Percentiles rank a stretch among this genome's conserved stretches.
Conservation (phyloP, 2,888 invertebrate genomes). For the Lithodes maja region DNA sequence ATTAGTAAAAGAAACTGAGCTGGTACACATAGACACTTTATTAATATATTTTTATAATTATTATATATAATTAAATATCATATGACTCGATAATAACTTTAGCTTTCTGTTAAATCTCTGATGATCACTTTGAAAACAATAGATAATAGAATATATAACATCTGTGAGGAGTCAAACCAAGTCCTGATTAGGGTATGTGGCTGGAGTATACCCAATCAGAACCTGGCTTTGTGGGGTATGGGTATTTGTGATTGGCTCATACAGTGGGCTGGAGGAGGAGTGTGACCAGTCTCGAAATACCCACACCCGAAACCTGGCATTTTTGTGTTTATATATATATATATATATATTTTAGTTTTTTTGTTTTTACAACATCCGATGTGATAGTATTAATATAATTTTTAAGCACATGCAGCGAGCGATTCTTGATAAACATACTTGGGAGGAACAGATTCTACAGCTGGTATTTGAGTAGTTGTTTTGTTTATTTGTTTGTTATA, state of each 20-base stretch:
- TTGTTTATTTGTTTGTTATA: not conserved
- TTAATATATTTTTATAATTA: slow-evolving; percentile 36
- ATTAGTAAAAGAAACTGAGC: slow-evolving; percentile 20
- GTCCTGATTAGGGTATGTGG: slow-evolving; percentile 64
- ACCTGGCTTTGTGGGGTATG: slow-evolving; percentile 53
- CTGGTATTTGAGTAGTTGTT: not conserved
- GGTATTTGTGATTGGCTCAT: slow-evolving; percentile 55
- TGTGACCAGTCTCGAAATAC: slow-evolving; percentile 42
- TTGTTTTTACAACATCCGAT: slow-evolving; percentile 1
- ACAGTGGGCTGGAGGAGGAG: slow-evolving; percentile 55
- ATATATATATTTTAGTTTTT: slow-evolving; percentile 4
- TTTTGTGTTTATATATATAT: slow-evolving; percentile 3
- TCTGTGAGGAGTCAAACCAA: slow-evolving; percentile 42
- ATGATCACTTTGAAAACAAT: not conserved
- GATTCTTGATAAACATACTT: not conserved
- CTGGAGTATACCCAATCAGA: slow-evolving; percentile 64
- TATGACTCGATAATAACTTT: slow-evolving; percentile 42
- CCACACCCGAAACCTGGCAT: slow-evolving; percentile 59
- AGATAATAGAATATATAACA: not conserved
- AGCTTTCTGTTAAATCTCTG: slow-evolving; percentile 31
- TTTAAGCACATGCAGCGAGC: slow-evolving; percentile 21
- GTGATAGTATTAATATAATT: not conserved
- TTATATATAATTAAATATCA: slow-evolving; percentile 39
- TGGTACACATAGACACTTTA: slow-evolving; percentile 62
- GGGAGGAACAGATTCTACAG: not conserved